These are phyloP conservation scores for Colletes gigas DNA, from an alignment of 1,140 invertebrate genomes.

Conservation along the genomic window DNA sequence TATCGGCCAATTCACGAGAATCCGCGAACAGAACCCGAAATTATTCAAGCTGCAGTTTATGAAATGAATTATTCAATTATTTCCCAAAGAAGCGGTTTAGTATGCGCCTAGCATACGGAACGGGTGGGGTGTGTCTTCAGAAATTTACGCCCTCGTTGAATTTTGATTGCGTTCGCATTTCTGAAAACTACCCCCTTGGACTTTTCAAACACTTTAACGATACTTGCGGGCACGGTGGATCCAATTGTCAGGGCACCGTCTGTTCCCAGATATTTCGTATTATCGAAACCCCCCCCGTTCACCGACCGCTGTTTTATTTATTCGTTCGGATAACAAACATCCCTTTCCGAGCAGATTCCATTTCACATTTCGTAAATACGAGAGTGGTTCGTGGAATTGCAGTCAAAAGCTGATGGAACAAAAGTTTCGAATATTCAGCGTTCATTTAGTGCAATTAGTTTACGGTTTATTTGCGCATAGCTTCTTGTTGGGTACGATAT, in stretches of 20 bases:
- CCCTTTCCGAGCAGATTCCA: background rate
- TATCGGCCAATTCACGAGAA: background rate
- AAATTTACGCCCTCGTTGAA: constrained; percentile 41
- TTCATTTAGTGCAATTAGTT: too few relatives aligned
- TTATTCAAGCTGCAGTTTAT: constrained; percentile 43
- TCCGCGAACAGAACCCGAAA: constrained; percentile 6
- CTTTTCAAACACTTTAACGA: background rate
- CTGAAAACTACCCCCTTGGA: background rate
- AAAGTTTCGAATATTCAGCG: too few relatives aligned
- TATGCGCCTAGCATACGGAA: background rate
- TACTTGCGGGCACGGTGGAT: background rate
- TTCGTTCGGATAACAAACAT: constrained; percentile 14
- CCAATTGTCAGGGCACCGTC: constrained; percentile 4
- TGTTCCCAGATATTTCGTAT: background rate
- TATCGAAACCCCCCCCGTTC: constrained; percentile 16
- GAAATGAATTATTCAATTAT: constrained; percentile 52
- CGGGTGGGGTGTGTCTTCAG: constrained; percentile 20
- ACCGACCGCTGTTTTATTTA: background rate
- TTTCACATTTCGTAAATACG: too few relatives aligned
- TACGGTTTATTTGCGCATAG: too few relatives aligned
- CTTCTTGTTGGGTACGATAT: too few relatives aligned
- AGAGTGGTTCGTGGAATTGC: too few relatives aligned
- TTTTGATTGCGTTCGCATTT: constrained; percentile 31
- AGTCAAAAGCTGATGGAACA: too few relatives aligned
- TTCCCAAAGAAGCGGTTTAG: constrained; percentile 18